A percentile compares a stretch with the other conserved stretches of the same genome.
Evolutionary conservation across 2,888 invertebrate species (phyloP).

Genomic region (Protula sp.): DNA sequence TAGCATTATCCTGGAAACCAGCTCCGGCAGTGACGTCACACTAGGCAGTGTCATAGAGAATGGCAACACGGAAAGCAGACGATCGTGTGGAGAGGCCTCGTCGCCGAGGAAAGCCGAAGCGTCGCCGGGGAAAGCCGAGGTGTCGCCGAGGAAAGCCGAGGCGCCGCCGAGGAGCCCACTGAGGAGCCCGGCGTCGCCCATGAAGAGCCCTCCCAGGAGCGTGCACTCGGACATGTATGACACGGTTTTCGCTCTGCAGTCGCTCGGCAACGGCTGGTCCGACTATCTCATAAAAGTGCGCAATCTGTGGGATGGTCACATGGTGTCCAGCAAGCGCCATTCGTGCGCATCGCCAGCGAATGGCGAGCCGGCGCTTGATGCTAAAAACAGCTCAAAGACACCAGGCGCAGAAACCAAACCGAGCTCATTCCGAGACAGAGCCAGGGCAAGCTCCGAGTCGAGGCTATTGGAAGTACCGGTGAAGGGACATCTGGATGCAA

Average conservation of each 20-base stretch:
- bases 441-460: not conserved
- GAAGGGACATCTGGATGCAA: too few species aligned
- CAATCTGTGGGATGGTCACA: conserved; percentile 41
- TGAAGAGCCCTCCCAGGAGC: conserved; percentile 33
- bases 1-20: not conserved
- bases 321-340: not conserved
- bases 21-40: not conserved
- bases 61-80: not conserved
- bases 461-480: not conserved
- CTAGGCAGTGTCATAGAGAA: too few species aligned
- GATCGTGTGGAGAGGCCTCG: not conserved
- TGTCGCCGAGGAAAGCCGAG: not conserved
- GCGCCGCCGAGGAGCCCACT: conserved; percentile 22
- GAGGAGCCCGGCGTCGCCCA: too few species aligned
- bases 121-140: conserved; percentile 8
- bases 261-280: conserved; percentile 35
- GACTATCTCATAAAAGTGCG: conserved; percentile 45
- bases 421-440: not conserved
- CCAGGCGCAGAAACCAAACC: not conserved
- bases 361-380: not conserved
- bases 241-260: conserved; percentile 49
- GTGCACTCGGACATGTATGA: conserved; percentile 49
- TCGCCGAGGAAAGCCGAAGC: not conserved
- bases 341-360: not conserved
- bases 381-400: not conserved